Evolutionary conservation across 2,797 vertebrate genomes (phyloP), one percentile per base, ranked within the genome.

Genomic region (Eulemur coronatus): DNA sequence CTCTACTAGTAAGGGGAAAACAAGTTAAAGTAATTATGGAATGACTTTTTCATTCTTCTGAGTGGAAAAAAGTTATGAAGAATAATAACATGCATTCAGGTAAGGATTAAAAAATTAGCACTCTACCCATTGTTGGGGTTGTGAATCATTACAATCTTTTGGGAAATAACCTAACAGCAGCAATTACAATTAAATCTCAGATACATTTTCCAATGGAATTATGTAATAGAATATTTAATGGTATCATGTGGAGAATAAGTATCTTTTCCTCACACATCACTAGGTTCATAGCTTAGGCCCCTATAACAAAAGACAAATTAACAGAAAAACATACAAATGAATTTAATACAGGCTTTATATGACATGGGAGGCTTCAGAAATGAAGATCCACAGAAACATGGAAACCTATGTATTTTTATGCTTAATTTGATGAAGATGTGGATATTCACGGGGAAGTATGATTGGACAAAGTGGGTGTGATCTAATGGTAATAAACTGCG

Each of bases 121-220:
- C 24, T 59, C 7, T 84, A n/a, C 48, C 6, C 7, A 28, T 41
- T 96, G 7, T 69, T 75, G 50, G 7, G 72, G 41, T 33, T 89
- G 18, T 80, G n/a, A 89, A 84, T 80, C 57, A 75, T 8, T 22
- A 43, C 18, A 38, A 2, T 73, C 48, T 89, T 92, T 69, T 33
- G 33, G 26, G 20, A 93, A 91, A 52, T 82, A 95, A 93, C 46
- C 67, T 52, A 59, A 13, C 46, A 92, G 52, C 5, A 73, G 43
- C 22, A 46, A 89, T n/a, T 72, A 18, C 9, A 91, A 93, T 78
- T 57, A 85, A 85, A 92, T 78, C 28, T 90, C 92, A 94, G 38
- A 48, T 46, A 75, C n/a, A 55, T 7, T 80, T 69, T 89, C 33
- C 38, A 30, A 33, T 18, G 22, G 20, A 85, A 92, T 76, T 85